Evolutionary conservation across 2,113 vertebrate genomes (phyloP), one percentile per base, ranked within the genome.

Genomic region (Prionailurus viverrinus): DNA sequence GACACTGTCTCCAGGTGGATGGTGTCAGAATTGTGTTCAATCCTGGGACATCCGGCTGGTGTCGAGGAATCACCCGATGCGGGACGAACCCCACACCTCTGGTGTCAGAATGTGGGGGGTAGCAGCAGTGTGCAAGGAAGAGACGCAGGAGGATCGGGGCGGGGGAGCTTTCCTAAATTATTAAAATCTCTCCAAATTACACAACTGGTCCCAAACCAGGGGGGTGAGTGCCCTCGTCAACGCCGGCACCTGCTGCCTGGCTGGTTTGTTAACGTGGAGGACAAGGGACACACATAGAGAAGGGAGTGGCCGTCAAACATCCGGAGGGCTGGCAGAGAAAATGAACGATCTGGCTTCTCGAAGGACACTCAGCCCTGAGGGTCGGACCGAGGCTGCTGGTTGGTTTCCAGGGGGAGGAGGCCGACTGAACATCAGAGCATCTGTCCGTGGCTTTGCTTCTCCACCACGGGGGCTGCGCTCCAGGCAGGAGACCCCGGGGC

Each of bases 401-500:
- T 33, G 27, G 33, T 4, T 48, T 41, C 74, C 4, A 9, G 79
- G 19, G 31, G 12, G 45, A 21, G 29, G 9, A 9, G 19, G 82
- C 19, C 4, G 41, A 33, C 14, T 15, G 8, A 16, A 14, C 1
- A 13, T 36, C 25, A 31, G 45, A 73, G 81, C 18, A 31, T 36
- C 29, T 9, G 1, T 33, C 3, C 6, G 18, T 25, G 27, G 53
- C 41, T 79, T 36, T 7, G 0, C 53, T 41, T 41, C 13, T 29
- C 31, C 18, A 0, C 14, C 4, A 7, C 3, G 16, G 58, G 29
- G 21, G 18, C 1, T 61, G 45, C 18, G 4, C 15, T 4, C 31
- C 29, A 25, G 36, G 31, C 36, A 14, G 9, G 45, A 65, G 87
- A 61, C 27, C 5, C 21, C 55, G 69, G 14, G 36, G 15, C 18